Conservation (phyloP, 2,797 vertebrate species). For the Argyrosomus regius region DNA sequence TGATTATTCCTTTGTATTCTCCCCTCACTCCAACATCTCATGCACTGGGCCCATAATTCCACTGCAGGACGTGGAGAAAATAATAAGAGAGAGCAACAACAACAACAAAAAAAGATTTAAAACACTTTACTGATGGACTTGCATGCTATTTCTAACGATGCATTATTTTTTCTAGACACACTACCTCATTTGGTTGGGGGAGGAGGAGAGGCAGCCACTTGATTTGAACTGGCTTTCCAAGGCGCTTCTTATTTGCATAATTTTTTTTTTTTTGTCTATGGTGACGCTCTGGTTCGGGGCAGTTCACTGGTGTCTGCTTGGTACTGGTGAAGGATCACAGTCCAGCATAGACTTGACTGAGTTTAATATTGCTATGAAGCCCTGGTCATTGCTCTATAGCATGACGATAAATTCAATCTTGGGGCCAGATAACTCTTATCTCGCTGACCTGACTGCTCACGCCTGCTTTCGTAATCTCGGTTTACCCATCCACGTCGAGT, state of each 20-base stretch:
- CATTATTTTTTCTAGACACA: slow-evolving; percentile 52
- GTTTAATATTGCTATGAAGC: slow-evolving; percentile 91
- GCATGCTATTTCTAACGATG: slow-evolving; percentile 48
- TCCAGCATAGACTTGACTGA: slow-evolving; percentile 82
- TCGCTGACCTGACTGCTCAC: slow-evolving; percentile 82
- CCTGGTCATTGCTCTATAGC: slow-evolving; percentile 85
- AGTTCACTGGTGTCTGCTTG: slow-evolving; percentile 87
- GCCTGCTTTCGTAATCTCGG: slow-evolving; percentile 86
- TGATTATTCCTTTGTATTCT: slow-evolving; percentile 68
- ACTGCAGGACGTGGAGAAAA: slow-evolving; percentile 47
- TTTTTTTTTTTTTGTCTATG: slow-evolving; percentile 94
- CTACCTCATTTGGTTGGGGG: slow-evolving; percentile 76
- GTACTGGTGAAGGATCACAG: slow-evolving; percentile 84
- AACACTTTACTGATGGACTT: slow-evolving; percentile 41
- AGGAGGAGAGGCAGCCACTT: slow-evolving; percentile 79
- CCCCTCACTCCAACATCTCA: slow-evolving; percentile 31
- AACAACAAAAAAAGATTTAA: slow-evolving; percentile 43
- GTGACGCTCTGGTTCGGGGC: slow-evolving; percentile 92
- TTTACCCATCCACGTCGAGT: slow-evolving; percentile 85
- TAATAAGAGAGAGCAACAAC: slow-evolving; percentile 11
- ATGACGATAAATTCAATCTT: slow-evolving; percentile 83
- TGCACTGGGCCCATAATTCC: slow-evolving; percentile 48
- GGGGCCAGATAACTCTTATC: slow-evolving; percentile 87
- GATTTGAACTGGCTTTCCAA: slow-evolving; percentile 83
- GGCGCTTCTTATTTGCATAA: slow-evolving; percentile 96